Base-by-base conservation (phyloP, 2,797 vertebrate species). In the Galaxias olidus region DNA sequence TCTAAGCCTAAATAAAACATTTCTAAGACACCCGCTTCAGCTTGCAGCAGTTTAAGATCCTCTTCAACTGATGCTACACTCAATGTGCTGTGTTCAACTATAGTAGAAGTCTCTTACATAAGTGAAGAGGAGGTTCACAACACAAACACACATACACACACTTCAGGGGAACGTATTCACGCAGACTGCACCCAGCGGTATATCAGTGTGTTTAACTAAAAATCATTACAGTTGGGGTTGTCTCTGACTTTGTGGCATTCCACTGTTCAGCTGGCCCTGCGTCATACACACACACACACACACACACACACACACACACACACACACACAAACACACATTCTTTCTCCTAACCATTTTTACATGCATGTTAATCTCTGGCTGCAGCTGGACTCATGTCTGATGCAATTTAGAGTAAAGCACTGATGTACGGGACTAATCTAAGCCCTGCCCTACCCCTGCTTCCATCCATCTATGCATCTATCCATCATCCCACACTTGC, bases 351-450 rank as follows among this genome's bases (percentile, higher is more conserved):
- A 73, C 47, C 61, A 63, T 69, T 86, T 80, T 48, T 57, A 56
- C 62, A 19, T 68, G 30, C 62, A 19, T 68, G 30, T 71, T 87
- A 86, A 85, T 88, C 84, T 77, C 67, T 47, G 41, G 20, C 40
- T 43, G 72, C 83, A 81, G 75, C 76, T 84, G 76, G 68, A 18
- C 56, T 65, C 61, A 71, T 59, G 72, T 43, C 59, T 77, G 54
- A 81, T 78, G 68, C 63, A 69, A 58, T 86, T 73, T 69, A 69
- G 59, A 47, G 48, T 30, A 54, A 75, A 74, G 72, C 77, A 66
- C 81, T 67, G 70, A 61, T 59, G 2, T 13, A 51, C 5, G 1
- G 17, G 62, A 51, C 80, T 84, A 81, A 85, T 85, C 76, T 73
- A 66, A 48, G 58, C 46, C 10, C 14, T 19, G 12, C 13, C 40